Conservation (phyloP, 2,113 vertebrate genomes). For the Scalopus aquaticus region DNA sequence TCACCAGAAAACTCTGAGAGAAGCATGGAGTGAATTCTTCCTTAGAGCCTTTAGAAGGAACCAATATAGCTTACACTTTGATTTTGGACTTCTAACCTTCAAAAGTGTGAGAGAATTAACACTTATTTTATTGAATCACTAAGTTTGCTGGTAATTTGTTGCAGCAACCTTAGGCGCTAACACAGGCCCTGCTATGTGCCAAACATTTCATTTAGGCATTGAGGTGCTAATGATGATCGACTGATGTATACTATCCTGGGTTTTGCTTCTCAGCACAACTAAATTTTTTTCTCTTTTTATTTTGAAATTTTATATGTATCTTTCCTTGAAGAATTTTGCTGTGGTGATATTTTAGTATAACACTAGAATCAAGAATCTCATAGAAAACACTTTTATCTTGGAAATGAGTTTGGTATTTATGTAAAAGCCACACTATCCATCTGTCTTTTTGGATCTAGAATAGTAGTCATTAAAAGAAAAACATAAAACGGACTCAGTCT, state of each 20-base stretch:
- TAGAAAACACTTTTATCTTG: neutral
- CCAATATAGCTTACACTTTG: neutral
- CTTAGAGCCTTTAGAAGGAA: neutral
- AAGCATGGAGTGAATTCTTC: neutral
- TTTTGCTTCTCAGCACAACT: neutral
- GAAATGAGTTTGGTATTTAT: neutral
- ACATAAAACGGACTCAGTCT: neutral
- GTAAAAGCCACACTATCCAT: neutral
- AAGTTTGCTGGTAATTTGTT: neutral
- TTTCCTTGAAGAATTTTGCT: neutral
- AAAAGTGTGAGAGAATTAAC: neutral
- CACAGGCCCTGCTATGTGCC: neutral
- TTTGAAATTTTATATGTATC: neutral
- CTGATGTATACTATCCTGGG: neutral
- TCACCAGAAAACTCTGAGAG: neutral
- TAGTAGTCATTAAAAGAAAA: neutral
- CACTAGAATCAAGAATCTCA: neutral
- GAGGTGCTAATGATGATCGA: neutral
- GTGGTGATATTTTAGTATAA: neutral
- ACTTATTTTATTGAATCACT: neutral
- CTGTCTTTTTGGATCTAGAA: neutral
- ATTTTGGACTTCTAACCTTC: neutral
- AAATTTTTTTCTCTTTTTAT: neutral
- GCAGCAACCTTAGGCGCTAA: neutral
- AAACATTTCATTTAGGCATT: neutral